phyloP scores from a whole-genome alignment of 2,113 vertebrate species.

The Ceyx cyanopectus region DNA sequence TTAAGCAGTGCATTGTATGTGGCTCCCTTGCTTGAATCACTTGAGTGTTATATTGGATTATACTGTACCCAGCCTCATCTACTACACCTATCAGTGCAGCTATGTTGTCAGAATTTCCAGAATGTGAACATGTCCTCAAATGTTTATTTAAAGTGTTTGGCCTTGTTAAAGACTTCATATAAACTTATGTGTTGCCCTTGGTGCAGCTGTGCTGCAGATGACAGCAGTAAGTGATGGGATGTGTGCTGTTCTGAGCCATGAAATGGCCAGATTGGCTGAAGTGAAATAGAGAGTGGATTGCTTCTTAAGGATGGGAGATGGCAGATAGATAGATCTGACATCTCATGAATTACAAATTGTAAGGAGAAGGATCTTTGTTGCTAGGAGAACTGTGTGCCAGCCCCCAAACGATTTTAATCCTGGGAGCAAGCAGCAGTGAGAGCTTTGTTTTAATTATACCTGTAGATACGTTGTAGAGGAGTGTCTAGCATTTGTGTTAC shows the following conservation, averaged over 20 bases:
- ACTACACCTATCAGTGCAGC: neutral
- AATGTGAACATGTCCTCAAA: neutral
- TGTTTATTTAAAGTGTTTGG: slow-evolving; percentile 11
- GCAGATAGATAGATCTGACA: neutral
- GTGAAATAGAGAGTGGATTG: neutral
- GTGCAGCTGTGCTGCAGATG: neutral
- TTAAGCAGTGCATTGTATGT: neutral
- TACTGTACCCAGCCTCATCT: neutral
- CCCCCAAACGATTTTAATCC: neutral
- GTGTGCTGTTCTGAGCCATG: neutral
- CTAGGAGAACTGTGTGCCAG: neutral
- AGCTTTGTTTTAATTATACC: neutral
- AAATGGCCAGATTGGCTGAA: neutral
- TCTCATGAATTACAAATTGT: neutral
- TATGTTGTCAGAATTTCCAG: neutral
- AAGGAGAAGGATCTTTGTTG: neutral
- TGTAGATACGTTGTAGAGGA: neutral
- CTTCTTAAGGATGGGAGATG: neutral
- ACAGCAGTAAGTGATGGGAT: neutral
- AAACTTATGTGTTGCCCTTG: neutral
- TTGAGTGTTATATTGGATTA: neutral
- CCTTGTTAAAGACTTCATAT: neutral
- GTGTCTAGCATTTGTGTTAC: neutral
- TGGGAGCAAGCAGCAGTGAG: neutral
- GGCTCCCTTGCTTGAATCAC: neutral